Base-by-base conservation (phyloP, 1,140 invertebrate genomes). In the Drosophila kikkawai region DNA sequence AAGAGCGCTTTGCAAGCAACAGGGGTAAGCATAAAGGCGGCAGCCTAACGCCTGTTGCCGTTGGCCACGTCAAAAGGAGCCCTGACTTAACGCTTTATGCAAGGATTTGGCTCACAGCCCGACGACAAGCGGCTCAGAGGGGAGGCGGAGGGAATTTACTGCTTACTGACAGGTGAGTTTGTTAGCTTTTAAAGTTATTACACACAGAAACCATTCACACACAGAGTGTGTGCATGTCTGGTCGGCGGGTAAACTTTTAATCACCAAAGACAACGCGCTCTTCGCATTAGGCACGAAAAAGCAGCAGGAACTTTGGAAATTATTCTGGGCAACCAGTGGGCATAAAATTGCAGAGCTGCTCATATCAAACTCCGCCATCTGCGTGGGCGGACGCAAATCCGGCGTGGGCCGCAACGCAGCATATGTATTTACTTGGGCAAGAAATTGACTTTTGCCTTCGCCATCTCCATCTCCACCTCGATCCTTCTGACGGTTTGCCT, bases 101-200 rank as follows among this genome's bases (percentile, higher is more conserved):
- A 81, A 79, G 84, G 85, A 84, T 88, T 90, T 88, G 73, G 39
- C 77, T 13, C 59, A 67, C 39, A 60, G 48, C 42, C 58, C 60
- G 51, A 53, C 63, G 57, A 83, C 68, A 88, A 70, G 75, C 67
- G 73, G 82, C 78, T 64, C 60, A 69, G n/a, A 42, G 41, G 48
- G 45, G 36, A 19, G 61, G 12, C 15, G 39, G 29, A 26, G 45
- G 45, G 7, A 12, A n/a, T 36, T 44, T 34, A 37, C 53, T 39
- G 57, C 44, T 37, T 57, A 51, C 47, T 66, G 63, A 71, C 65
- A 77, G 80, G 79, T 55, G 59, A 41, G 58, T 75, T 79, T 90
- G 84, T 90, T 90, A 68, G 81, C 84, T 90, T 88, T 84, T 84
- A 65, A 88, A 87, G 73, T 88, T 88, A 88, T 83, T 80, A 79